Evolutionary conservation across 2,888 invertebrate genomes (phyloP).

Genomic region (Campaea margaritaria): DNA sequence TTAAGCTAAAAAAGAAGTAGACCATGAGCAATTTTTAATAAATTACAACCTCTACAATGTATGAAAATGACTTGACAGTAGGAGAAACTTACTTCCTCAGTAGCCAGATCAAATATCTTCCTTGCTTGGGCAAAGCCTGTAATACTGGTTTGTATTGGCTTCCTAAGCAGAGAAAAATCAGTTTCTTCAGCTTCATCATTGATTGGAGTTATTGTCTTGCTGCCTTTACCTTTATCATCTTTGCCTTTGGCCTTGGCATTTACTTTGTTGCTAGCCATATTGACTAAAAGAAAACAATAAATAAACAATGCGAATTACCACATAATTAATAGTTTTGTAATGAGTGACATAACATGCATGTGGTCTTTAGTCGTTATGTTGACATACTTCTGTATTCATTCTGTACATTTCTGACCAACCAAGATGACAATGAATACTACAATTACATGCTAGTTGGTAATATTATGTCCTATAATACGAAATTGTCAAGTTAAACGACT

Average conservation of each 20-base stretch:
- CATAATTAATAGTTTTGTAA: conserved; percentile 15
- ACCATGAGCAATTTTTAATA: not conserved
- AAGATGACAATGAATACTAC: conserved; percentile 37
- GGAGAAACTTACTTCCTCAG: conserved; percentile 87
- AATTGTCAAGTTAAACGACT: not conserved
- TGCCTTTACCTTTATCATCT: conserved; percentile 72
- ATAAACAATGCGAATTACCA: not conserved
- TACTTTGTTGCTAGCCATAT: conserved; percentile 78
- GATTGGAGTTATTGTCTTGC: conserved; percentile 57
- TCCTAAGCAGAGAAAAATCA: conserved; percentile 85
- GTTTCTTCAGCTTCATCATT: conserved; percentile 74
- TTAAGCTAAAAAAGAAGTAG: conserved; percentile 85
- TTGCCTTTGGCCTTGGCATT: conserved; percentile 72
- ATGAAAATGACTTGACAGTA: no score
- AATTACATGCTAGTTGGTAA: conserved; percentile 15
- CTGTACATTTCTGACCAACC: conserved; percentile 55
- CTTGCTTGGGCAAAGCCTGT: conserved; percentile 89
- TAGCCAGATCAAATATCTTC: conserved; percentile 90
- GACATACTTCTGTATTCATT: conserved; percentile 42
- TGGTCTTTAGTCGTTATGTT: conserved; percentile 8
- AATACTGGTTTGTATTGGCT: conserved; percentile 89
- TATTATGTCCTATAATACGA: not conserved
- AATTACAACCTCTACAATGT: not conserved
- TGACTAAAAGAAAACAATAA: conserved; percentile 21
- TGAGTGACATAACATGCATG: conserved; percentile 28